Conservation (phyloP, 1,140 invertebrate genomes). For the Danaus melanippus region DNA sequence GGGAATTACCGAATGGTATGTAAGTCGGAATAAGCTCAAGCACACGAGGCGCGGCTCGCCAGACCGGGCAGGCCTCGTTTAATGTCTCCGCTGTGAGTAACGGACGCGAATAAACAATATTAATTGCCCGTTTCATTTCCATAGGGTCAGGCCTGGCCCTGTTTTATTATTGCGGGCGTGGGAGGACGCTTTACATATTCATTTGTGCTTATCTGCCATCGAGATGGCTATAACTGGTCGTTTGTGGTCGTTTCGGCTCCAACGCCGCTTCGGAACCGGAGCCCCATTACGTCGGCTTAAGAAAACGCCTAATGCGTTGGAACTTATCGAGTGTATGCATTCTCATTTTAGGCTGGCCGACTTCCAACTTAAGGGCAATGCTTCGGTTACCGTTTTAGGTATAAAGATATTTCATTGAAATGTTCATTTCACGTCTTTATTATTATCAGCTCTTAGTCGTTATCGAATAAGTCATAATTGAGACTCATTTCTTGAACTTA, state of each 20-base stretch:
- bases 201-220: slow-evolving; percentile 60
- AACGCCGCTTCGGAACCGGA: slow-evolving; percentile 33
- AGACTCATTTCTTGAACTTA: no score
- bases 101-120: slow-evolving; percentile 60
- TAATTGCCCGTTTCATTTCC: slow-evolving; percentile 58
- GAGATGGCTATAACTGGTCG: slow-evolving; percentile 43
- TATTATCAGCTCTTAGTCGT: no score
- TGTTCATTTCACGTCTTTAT: no score
- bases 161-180: slow-evolving; percentile 44
- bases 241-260: slow-evolving; percentile 42
- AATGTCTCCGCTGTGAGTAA: slow-evolving; percentile 48
- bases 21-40: slow-evolving; percentile 23
- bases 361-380: slow-evolving; percentile 9
- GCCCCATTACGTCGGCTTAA: slow-evolving; percentile 9
- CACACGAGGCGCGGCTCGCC: slow-evolving; percentile 25
- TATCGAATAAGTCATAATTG: no score
- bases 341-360: slow-evolving; percentile 13
- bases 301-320: slow-evolving; percentile 29
- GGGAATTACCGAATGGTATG: slow-evolving; percentile 59
- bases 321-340: slow-evolving; percentile 28
- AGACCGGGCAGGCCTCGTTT: slow-evolving; percentile 30
- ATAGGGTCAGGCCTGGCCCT: slow-evolving; percentile 40
- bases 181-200: slow-evolving; percentile 59
- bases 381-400: slow-evolving; percentile 15
- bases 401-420: background rate